phyloP scores from a whole-genome alignment of 2,113 vertebrate genomes.

The Tetrax tetrax region DNA sequence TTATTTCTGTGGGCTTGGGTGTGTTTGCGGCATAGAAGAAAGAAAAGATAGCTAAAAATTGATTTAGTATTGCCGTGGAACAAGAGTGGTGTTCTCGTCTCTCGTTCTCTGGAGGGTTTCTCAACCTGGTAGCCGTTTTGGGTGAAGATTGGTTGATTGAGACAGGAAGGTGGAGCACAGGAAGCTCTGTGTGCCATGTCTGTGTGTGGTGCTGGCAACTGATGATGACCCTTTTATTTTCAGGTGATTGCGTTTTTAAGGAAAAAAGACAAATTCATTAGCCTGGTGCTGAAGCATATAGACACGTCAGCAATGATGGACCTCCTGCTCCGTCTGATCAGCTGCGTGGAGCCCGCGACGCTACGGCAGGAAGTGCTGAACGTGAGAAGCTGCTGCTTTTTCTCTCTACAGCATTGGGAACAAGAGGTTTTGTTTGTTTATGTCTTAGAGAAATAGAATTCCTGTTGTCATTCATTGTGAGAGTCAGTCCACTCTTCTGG shows the following conservation, averaged over 20 bases:
- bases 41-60: not conserved
- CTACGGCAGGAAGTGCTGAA: constrained; percentile 92
- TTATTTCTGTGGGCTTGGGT: not conserved
- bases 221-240: not conserved
- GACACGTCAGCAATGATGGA: constrained; percentile 98
- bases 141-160: not conserved
- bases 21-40: not conserved
- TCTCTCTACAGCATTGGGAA: not conserved
- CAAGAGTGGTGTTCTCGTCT: rapidly evolving
- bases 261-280: constrained; percentile 89
- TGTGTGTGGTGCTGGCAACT: not conserved
- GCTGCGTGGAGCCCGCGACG: constrained; percentile 90
- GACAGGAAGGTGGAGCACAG: rapidly evolving
- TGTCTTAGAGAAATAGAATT: not conserved
- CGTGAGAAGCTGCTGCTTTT: constrained; percentile 67
- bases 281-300: constrained; percentile 92
- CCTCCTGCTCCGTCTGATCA: constrained; percentile 91
- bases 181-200: not conserved
- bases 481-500: not conserved
- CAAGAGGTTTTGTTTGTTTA: rapidly evolving
- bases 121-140: rapidly evolving
- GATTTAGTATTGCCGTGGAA: not conserved
- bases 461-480: no score
- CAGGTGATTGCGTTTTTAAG: constrained; percentile 91
- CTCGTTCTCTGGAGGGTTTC: not conserved